Base-by-base conservation (phyloP, 2,888 invertebrate genomes). In the Nymphalis polychloros region DNA sequence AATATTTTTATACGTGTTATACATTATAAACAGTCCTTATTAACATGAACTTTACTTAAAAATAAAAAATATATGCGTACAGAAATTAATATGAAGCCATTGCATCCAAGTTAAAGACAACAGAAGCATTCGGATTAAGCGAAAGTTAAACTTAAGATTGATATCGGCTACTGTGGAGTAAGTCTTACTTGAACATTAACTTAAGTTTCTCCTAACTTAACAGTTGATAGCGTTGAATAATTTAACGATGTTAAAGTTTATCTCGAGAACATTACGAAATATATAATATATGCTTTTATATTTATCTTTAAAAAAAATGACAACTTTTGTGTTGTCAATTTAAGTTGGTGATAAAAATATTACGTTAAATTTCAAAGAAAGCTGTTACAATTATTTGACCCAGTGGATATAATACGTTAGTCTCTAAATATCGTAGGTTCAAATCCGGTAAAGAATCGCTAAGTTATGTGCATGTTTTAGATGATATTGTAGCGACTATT, bases 121-220 rank as follows among this genome's bases (percentile, higher is more conserved):
- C 41, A 0, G 41, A 49, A 41, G 63, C 55, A 67, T 63, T 55
- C 41, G 63, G 53, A 63, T 67, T 63, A 57, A 63, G 59, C 46
- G 67, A 67, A 59, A 67, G 67, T 63, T 62, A 41, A 63, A n/a
- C 19, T 35, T 20, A 35, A 67, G 63, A 67, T 67, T 52, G 50
- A 60, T 66, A 66, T 66, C 53, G 55, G 31, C 16, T 27, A 31
- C 52, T 31, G 55, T n/a, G 17, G 31, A 31, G 35, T 31, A 55
- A 55, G 55, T 55, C 55, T 55, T 27, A 27, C 53, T 53, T 17
- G 55, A 55, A 55, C 27, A n/a, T 55, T 31, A 16, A 31, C 31
- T 31, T n/a, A 31, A 55, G 55, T 55, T 55, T 55, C 55, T 55
- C 55, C 31, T 1, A 31, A 27, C 27, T 55, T 55, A 55, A 53